These are phyloP conservation scores for Hirudinaria manillensis DNA, from an alignment of 2,888 invertebrate genomes.

Conservation along the genomic window DNA sequence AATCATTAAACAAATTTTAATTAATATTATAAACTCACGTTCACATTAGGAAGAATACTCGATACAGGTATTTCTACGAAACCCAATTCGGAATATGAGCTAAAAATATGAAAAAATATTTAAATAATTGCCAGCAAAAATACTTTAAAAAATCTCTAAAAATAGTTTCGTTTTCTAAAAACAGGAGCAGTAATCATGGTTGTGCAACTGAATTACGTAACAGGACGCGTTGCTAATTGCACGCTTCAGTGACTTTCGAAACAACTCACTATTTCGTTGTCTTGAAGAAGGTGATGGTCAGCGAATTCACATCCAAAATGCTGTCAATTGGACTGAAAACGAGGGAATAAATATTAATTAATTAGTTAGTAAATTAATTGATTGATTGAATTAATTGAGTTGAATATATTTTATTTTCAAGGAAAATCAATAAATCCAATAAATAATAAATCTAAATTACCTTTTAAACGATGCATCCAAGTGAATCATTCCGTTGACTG, in stretches of 20 bases:
- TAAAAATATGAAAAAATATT: not conserved
- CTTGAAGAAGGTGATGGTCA: not conserved
- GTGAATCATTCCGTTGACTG: not conserved
- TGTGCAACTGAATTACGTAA: too few species aligned
- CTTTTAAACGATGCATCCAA: not conserved
- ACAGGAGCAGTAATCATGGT: too few species aligned
- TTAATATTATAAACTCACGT: not conserved
- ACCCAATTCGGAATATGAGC: not conserved
- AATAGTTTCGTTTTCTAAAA: too few species aligned
- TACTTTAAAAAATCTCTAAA: not conserved
- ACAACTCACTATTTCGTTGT: constrained; percentile 13
- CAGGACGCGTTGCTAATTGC: too few species aligned
- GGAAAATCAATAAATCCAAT: not conserved
- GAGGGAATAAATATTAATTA: too few species aligned
- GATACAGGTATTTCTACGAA: constrained; percentile 1
- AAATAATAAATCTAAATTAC: not conserved
- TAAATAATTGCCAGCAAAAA: not conserved
- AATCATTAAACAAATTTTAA: too few species aligned
- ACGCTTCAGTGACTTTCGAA: too few species aligned
- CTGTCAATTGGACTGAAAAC: constrained; percentile 3
- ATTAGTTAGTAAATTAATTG: too few species aligned
- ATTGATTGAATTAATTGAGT: too few species aligned
- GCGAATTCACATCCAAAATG: not conserved
- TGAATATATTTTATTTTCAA: too few species aligned
- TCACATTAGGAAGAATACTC: not conserved